phyloP scores from a whole-genome alignment of 2,797 vertebrate genomes.

The Falco berigora region DNA sequence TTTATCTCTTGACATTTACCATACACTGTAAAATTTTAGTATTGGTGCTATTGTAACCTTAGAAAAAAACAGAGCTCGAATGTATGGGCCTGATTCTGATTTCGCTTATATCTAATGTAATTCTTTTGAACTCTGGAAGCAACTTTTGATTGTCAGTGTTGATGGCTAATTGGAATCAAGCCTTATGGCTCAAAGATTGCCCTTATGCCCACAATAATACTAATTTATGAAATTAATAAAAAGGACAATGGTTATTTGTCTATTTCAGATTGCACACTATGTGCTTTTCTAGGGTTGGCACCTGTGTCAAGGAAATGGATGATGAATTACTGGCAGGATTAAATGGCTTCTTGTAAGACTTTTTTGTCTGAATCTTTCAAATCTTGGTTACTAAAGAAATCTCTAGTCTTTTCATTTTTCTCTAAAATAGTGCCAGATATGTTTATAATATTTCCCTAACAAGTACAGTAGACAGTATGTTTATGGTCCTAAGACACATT shows the following conservation, averaged over 20 bases:
- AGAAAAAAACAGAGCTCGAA: background rate
- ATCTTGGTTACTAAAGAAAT: background rate
- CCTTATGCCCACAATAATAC: background rate
- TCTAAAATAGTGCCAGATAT: background rate
- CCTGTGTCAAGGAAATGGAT: background rate
- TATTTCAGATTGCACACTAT: background rate
- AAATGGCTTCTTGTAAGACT: background rate
- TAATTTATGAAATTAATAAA: background rate
- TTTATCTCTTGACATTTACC: conserved; percentile 39
- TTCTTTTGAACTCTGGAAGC: background rate
- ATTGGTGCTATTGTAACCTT: background rate
- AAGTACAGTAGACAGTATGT: background rate
- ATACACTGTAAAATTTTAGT: background rate
- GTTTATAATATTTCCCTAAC: background rate
- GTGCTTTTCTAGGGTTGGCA: background rate
- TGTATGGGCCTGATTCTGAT: background rate
- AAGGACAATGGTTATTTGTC: background rate
- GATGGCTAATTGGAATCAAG: background rate
- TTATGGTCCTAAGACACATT: background rate
- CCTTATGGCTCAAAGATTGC: background rate
- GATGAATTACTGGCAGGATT: background rate
- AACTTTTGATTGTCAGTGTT: background rate
- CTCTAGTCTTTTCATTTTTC: background rate
- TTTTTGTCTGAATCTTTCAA: background rate
- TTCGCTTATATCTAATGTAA: background rate